These are phyloP conservation scores for Drosophila miranda DNA, from an alignment of 1,140 invertebrate genomes.

Conservation along the genomic window DNA sequence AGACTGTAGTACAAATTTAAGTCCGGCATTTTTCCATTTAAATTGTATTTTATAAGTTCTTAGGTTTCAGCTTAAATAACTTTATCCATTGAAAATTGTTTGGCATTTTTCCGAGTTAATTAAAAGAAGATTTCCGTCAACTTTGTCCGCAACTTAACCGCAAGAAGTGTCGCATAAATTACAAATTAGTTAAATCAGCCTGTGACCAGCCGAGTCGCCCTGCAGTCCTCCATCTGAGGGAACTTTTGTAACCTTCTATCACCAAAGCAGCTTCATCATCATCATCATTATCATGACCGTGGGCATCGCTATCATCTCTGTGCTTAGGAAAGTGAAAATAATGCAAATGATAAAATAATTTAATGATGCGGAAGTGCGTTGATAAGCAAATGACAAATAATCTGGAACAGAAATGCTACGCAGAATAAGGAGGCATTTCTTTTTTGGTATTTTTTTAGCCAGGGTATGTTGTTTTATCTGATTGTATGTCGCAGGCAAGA, in stretches of 20 bases:
- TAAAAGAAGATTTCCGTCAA: conserved; percentile 64
- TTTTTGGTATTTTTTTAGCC: not conserved
- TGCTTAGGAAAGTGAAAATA: conserved; percentile 79
- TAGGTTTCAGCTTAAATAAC: conserved; percentile 3
- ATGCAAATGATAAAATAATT: conserved; percentile 80
- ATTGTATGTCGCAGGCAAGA: not conserved
- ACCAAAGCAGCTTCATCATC: conserved; percentile 38
- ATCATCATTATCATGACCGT: conserved; percentile 12
- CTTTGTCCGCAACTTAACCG: conserved; percentile 36
- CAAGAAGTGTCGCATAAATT: conserved; percentile 67
- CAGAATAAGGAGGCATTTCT: conserved; percentile 21
- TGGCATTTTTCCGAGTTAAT: conserved; percentile 52
- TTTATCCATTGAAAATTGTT: conserved; percentile 26
- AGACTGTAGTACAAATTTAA: not conserved
- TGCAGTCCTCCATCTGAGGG: not conserved
- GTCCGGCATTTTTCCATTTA: no score
- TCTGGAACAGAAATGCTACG: conserved; percentile 20
- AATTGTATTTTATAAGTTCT: no score
- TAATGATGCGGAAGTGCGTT: conserved; percentile 79
- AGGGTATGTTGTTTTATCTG: no score
- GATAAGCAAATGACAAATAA: conserved; percentile 78
- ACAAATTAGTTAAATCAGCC: conserved; percentile 72
- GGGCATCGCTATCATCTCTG: conserved; percentile 17
- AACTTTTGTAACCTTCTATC: conserved; percentile 30
- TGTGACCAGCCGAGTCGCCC: conserved; percentile 24